These are phyloP conservation scores for Amblyjoppa proteus DNA, from an alignment of 2,888 invertebrate species.

Conservation along the genomic window DNA sequence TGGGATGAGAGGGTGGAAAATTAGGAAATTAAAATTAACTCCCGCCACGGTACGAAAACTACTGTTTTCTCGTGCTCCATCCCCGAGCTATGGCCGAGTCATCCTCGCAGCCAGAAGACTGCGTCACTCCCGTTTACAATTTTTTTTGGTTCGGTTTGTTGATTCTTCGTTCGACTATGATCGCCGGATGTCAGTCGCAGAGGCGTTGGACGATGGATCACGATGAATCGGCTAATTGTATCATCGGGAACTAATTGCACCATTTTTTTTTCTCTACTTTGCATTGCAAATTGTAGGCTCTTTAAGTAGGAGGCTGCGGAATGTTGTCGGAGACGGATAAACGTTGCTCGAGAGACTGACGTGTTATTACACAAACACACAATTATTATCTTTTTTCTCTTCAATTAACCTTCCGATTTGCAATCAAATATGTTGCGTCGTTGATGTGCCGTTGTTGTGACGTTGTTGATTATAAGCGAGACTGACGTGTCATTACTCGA, in stretches of 20 bases:
- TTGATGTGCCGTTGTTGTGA: not conserved
- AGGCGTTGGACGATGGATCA: not conserved
- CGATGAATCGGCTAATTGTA: not conserved
- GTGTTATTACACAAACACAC: not conserved
- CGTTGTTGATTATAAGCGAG: not conserved
- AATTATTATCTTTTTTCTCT: not conserved
- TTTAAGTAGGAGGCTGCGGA: not conserved
- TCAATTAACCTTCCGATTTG: not conserved
- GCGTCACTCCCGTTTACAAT: slow-evolving; percentile 51
- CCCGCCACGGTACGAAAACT: slow-evolving; percentile 46
- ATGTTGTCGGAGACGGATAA: not conserved
- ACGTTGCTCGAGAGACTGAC: not conserved
- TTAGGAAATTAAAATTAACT: slow-evolving; percentile 85
- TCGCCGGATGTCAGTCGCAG: not conserved
- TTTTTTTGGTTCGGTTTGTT: slow-evolving; percentile 28
- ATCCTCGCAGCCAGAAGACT: slow-evolving; percentile 42
- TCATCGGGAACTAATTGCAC: slow-evolving; percentile 1
- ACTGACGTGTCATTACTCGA: not conserved
- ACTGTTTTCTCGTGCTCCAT: slow-evolving; percentile 16
- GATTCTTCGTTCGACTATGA: not conserved
- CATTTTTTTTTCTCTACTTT: not conserved
- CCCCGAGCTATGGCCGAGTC: slow-evolving; percentile 25
- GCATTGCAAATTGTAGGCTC: not conserved
- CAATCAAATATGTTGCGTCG: not conserved
- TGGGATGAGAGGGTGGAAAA: slow-evolving; percentile 80